Evolutionary conservation across 2,888 invertebrate species (phyloP).

Genomic region (Acronicta alni): DNA sequence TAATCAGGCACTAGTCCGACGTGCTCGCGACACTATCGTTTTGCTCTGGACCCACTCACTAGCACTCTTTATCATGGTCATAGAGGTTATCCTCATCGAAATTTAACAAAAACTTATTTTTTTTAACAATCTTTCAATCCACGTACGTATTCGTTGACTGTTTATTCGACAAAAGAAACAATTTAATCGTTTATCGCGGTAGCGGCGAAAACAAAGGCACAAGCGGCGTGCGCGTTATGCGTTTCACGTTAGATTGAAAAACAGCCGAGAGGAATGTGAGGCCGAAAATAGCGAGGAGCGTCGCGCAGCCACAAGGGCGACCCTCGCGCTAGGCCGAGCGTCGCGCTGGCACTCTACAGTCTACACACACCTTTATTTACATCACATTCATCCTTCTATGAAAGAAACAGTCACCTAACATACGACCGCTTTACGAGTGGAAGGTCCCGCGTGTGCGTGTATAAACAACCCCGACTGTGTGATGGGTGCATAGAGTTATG

Average conservation of each 20-base stretch:
- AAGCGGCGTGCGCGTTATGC: conserved; percentile 83
- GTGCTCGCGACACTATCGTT: conserved; percentile 65
- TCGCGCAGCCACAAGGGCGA: conserved; percentile 86
- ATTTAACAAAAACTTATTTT: conserved; percentile 49
- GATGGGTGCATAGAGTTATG: conserved; percentile 58
- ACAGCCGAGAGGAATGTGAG: conserved; percentile 87
- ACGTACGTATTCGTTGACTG: conserved; percentile 60
- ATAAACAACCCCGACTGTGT: conserved; percentile 68
- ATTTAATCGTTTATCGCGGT: conserved; percentile 64
- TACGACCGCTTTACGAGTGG: conserved; percentile 72
- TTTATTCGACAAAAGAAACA: conserved; percentile 62
- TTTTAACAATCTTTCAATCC: conserved; percentile 53
- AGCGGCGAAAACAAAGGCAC: conserved; percentile 80
- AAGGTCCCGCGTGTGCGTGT: conserved; percentile 68
- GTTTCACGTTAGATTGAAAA: conserved; percentile 88
- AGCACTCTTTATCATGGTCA: conserved; percentile 70
- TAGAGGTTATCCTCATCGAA: conserved; percentile 55
- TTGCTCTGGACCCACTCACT: conserved; percentile 68
- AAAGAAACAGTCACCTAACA: conserved; percentile 73
- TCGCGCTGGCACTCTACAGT: conserved; percentile 39
- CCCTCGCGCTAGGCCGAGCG: conserved; percentile 75
- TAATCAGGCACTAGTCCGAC: conserved; percentile 77
- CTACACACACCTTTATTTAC: conserved; percentile 84
- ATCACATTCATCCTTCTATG: conserved; percentile 80
- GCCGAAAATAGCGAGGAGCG: conserved; percentile 88